phyloP scores from a whole-genome alignment of 2,797 vertebrate species.

The Acomys russatus region DNA sequence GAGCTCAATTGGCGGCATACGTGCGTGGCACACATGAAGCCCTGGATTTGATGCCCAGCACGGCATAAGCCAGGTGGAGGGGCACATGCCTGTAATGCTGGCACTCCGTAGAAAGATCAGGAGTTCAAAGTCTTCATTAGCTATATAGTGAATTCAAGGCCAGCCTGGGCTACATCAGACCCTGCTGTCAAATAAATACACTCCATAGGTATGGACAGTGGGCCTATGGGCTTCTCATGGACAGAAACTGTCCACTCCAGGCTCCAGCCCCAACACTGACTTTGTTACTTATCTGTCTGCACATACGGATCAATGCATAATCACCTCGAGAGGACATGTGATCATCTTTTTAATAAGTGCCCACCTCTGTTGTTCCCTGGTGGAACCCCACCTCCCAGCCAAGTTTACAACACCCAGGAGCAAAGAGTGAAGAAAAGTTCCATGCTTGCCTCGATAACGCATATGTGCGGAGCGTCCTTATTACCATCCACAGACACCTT shows the following conservation, averaged over 20 bases:
- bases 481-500: constrained; percentile 90
- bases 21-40: neutral
- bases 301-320: neutral
- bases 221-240: neutral
- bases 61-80: neutral
- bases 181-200: neutral
- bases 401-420: neutral
- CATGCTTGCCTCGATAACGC: constrained; percentile 90
- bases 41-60: neutral
- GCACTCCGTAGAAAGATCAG: neutral
- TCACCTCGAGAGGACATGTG: neutral
- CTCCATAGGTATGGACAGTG: neutral
- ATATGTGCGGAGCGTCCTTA: constrained; percentile 90
- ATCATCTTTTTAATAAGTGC: neutral
- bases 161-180: neutral
- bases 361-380: neutral
- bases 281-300: neutral
- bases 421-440: constrained; percentile 43
- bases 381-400: neutral
- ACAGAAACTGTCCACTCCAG: neutral
- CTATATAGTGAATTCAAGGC: neutral
- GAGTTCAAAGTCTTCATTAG: neutral
- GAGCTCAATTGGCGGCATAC: neutral
- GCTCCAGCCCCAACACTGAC: neutral
- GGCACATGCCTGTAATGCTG: neutral